Base-by-base conservation (phyloP, 2,888 invertebrate species). In the Netelia melanura region DNA sequence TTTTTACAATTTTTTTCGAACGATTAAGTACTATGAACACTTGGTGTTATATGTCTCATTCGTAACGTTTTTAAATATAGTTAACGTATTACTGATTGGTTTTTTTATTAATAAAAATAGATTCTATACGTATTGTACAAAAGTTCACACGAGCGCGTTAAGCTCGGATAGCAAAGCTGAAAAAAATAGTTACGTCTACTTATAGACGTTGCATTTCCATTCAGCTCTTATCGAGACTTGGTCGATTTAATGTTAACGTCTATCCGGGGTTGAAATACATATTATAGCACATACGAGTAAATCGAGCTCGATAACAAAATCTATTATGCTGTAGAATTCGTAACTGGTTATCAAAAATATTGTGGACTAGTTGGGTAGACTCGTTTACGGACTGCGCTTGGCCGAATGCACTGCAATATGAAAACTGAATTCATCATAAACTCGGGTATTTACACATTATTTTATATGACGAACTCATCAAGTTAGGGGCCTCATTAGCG, bases 21-120 rank as follows among this genome's bases (percentile, higher is more conserved):
- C 54, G 56, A 70, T 87, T 87, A 88, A 87, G 86, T 86, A 87
- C 85, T 84, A 88, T 86, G 86, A 88, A 88, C 86, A 88, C 87
- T 84, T 76, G 86, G 83, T 85, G 74, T 82, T 85, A 77, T 72
- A 70, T 81, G 77, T 54, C 74, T 81, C 54, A 52, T 84, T 58
- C 62, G 68, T 84, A 77, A 77, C 70, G 56, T 78, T 81, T 80
- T 64, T 74, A 68, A 62, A 54, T 48, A 75, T 65, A 25, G 21
- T 75, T 64, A 70, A 58, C 68, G 48, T 71, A 62, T 74, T 77
- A 52, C 38, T 71, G 43, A 61, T 38, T 38, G 25, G 21, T 6
- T 30, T 17, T 62, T 38, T 71, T 56, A 38, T n/a, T 67, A 72
- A 83, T 81, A 72, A 82, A 86, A 88, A 81, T 84, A 83, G 71